These are phyloP conservation scores for Deroptyus accipitrinus DNA, from an alignment of 2,113 vertebrate species.

Conservation along the genomic window DNA sequence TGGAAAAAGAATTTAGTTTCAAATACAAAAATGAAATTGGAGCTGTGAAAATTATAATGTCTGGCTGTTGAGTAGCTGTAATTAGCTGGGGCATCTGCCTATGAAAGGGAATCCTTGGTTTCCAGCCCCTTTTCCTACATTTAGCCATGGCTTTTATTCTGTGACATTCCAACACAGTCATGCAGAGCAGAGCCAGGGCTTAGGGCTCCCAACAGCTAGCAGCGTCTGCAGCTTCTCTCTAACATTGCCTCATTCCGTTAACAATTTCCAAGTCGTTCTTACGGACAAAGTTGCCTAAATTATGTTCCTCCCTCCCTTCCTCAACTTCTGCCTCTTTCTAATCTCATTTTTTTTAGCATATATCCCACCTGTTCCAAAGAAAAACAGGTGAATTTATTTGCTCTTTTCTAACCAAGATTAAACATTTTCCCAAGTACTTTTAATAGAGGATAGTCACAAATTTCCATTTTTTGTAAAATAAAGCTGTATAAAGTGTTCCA, in stretches of 20 bases:
- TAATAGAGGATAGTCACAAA: not conserved
- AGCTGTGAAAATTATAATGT: not conserved
- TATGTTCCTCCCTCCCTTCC: not conserved
- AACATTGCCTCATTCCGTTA: not conserved
- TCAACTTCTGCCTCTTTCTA: not conserved
- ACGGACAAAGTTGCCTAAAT: not conserved
- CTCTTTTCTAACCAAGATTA: not conserved
- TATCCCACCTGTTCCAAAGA: not conserved
- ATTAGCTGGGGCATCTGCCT: not conserved
- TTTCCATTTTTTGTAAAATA: not conserved
- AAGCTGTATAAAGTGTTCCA: slow-evolving; percentile 12
- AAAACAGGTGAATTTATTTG: not conserved
- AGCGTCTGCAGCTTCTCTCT: not conserved
- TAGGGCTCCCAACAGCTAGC: not conserved
- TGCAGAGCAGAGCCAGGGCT: not conserved
- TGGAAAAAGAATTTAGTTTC: not conserved
- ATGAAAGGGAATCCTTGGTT: not conserved
- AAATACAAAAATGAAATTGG: not conserved
- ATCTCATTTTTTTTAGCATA: not conserved
- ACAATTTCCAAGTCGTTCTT: not conserved
- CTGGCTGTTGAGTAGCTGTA: not conserved
- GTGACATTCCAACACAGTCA: not conserved
- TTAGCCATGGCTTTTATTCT: not conserved
- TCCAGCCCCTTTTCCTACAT: not conserved
- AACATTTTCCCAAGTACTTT: not conserved